Evolutionary conservation across 1,140 invertebrate genomes (phyloP).

Genomic region (Drosophila murphyi): DNA sequence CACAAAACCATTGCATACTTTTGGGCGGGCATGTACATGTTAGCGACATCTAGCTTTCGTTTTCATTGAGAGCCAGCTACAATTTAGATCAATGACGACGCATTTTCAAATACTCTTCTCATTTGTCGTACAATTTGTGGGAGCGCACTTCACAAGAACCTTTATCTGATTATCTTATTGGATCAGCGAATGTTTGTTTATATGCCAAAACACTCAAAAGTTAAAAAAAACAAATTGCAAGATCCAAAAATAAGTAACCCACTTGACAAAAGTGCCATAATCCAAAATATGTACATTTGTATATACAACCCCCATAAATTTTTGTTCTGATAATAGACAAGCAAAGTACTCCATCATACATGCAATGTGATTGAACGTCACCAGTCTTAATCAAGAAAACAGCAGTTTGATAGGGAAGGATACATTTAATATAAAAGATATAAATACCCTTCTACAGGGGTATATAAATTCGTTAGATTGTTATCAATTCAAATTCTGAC

Average conservation of each 20-base stretch:
- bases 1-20: not conserved
- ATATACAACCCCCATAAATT: constrained; percentile 13
- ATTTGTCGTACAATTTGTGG: too few species aligned
- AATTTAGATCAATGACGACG: too few species aligned
- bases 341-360: not conserved
- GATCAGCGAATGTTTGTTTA: not conserved
- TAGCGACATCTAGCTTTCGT: not conserved
- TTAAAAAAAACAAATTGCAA: constrained; percentile 1
- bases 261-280: not conserved
- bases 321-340: constrained; percentile 2
- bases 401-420: too few species aligned
- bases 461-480: too few species aligned
- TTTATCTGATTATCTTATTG: constrained; percentile 23
- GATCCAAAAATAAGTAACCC: not conserved
- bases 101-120: too few species aligned
- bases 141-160: not conserved
- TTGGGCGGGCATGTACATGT: not conserved
- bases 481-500: too few species aligned
- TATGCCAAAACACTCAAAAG: not conserved
- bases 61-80: not conserved
- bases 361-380: too few species aligned
- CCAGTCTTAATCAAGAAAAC: too few species aligned
- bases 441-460: not conserved
- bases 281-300: not conserved
- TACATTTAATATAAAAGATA: not conserved